Base-by-base conservation (phyloP, 2,113 vertebrate species). In the Corythoichthys haematopterus region DNA sequence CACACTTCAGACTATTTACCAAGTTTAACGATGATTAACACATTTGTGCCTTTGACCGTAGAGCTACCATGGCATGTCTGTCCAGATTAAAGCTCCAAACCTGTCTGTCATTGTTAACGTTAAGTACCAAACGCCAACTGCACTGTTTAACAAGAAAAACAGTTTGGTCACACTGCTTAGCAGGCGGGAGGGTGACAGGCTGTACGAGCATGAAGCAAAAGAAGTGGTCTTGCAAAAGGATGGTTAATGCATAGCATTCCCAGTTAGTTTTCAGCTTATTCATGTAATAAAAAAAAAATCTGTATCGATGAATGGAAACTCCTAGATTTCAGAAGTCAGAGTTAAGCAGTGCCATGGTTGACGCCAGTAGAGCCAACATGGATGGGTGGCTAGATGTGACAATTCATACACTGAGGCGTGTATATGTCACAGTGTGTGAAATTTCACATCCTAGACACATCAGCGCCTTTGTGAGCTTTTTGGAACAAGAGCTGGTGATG, bases 381-480 rank as follows among this genome's bases (percentile, higher is more conserved):
- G 61, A 78, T 70, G 60, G 43, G 68, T 64, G 69, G 69, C 66
- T 66, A 76, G 60, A 0, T 33, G 20, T 66, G 78, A 64, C 74
- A 72, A 51, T 59, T 83, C 33, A 47, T 77, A 77, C 70, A 76
- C 12, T n/a, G 53, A 15, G 47, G 72, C 38, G 48, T 50, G 57
- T 62, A 56, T 70, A 63, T 61, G 61, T 68, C 59, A 51, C 68
- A 13, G 66, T 0, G 77, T 78, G 79, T 72, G 84, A 82, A 76
- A 80, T 82, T 43, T 67, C 75, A 80, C 76, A 79, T 75, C 81
- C 67, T 43, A 74, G 80, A 82, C 78, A 77, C 46, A 57, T 28
- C 70, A 62, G 64, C 71, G n/a, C 28, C 82, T 64, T 56, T 16
- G 73, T 70, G 72, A 80, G 83, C 56, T 66, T 71, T 79, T 82